Evolutionary conservation across 2,888 invertebrate species (phyloP).

Genomic region (Drosophila mimica): DNA sequence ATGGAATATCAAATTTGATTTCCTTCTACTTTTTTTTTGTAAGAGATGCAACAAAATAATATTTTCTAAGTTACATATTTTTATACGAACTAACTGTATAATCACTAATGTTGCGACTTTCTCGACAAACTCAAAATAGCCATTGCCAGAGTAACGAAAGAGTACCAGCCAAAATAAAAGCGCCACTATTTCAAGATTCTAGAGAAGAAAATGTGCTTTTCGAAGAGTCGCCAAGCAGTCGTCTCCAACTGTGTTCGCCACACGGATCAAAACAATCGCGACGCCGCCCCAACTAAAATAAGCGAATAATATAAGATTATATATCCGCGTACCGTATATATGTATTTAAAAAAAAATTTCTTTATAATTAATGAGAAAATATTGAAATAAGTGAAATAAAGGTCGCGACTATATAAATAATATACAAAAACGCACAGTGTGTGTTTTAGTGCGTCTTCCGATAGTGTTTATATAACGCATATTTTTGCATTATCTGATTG

Average conservation of each 20-base stretch:
- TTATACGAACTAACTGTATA: background rate
- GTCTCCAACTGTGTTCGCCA: constrained; percentile 54
- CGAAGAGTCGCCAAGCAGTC: constrained; percentile 65
- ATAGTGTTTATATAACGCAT: constrained; percentile 72
- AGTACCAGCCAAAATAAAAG: constrained; percentile 55
- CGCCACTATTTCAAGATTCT: constrained; percentile 34
- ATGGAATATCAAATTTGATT: background rate
- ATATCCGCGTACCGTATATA: constrained; percentile 17
- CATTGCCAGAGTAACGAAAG: constrained; percentile 15
- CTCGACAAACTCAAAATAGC: background rate
- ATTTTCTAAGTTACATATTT: background rate
- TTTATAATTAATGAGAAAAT: constrained; percentile 45
- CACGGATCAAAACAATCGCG: constrained; percentile 55
- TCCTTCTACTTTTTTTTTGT: background rate
- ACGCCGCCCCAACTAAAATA: constrained; percentile 43
- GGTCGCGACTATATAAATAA: constrained; percentile 24
- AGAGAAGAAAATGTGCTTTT: constrained; percentile 63
- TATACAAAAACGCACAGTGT: constrained; percentile 27
- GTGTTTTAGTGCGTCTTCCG: constrained; percentile 38
- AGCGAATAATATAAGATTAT: constrained; percentile 46
- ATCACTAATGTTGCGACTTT: background rate
- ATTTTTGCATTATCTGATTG: constrained; percentile 13
- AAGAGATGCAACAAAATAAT: background rate
- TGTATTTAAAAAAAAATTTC: constrained; percentile 14
- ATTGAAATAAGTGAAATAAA: constrained; percentile 48